Evolutionary conservation across 1,140 invertebrate species (phyloP), one percentile per base, ranked within the genome.

Genomic region (Propsilocerus akamusi): DNA sequence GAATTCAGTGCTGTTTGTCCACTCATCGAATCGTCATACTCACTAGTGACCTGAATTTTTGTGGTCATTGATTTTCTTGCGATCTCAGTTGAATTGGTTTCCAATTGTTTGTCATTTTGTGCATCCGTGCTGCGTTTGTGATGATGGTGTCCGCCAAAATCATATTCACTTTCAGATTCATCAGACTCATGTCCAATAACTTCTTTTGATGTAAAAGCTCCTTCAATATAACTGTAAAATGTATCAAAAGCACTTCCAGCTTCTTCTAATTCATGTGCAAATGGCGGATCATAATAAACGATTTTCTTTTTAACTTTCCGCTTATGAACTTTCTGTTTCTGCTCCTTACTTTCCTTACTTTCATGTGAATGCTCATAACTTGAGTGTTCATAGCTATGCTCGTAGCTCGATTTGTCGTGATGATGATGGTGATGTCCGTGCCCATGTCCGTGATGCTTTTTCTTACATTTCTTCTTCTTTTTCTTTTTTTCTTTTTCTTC

Each of bases 1-100:
- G 10, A n/a, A 30, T 30, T 30, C 10, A 30, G n/a, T 30, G 10
- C n/a, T 6, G 10, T n/a, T 30, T 30, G 28, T 11, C n/a, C n/a
- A n/a, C n/a, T 8, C n/a, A 30, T 30, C 6, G 34, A 32, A 12
- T 25, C 50, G n/a, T 10, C 28, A 28, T 47, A 50, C 22, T 37
- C 30, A 37, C 32, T 50, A 6, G 49, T 50, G 10, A 50, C 32
- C 25, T 34, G 20, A 25, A 50, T 51, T 22, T 47, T 51, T 1
- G 50, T 47, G 12, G 41, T 34, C 14, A 47, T 11, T 3, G 28
- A 30, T 6, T 30, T 30, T 30, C 28, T 30, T 8, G 28, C 10
- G 10, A n/a, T 11, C 3, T 8, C 2, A 11, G 10, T 30, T n/a
- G 28, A 30, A 11, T 30, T 30, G 10, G n/a, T 11, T 11, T 11